A percentile compares a stretch with the other conserved stretches of the same genome.
These are phyloP conservation scores for Apus apus DNA, from an alignment of 2,113 vertebrate species.

Conservation along the genomic window DNA sequence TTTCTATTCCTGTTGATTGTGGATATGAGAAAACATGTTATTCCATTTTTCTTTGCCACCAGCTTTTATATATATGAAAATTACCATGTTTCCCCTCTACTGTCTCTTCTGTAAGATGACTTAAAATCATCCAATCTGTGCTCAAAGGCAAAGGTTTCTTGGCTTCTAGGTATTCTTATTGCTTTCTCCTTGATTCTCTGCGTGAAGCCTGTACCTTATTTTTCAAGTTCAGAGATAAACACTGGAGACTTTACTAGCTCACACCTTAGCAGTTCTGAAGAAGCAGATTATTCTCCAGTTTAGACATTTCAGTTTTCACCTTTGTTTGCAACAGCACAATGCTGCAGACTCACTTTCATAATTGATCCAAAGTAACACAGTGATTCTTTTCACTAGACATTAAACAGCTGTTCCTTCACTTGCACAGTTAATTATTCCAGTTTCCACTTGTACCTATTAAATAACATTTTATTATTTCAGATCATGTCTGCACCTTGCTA, in stretches of 20 bases:
- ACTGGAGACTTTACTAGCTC: not conserved
- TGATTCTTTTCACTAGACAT: rapidly evolving
- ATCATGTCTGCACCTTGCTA: not conserved
- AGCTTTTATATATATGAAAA: not conserved
- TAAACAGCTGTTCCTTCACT: not conserved
- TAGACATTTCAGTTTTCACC: not conserved
- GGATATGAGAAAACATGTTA: not conserved
- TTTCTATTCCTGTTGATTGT: not conserved
- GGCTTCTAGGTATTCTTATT: not conserved
- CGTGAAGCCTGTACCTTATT: not conserved
- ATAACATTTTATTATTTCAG: not conserved
- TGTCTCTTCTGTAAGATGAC: not conserved
- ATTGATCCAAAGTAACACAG: not conserved
- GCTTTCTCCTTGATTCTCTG: not conserved
- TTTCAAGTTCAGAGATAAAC: not conserved
- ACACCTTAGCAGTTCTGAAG: not conserved
- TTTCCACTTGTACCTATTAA: not conserved
- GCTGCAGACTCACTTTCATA: not conserved
- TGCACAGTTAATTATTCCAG: not conserved
- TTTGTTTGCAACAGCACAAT: not conserved
- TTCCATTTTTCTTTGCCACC: not conserved
- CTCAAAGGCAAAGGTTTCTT: not conserved
- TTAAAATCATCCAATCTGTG: not conserved
- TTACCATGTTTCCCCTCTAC: not conserved
- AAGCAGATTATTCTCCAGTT: not conserved